A percentile compares a stretch with the other conserved stretches of the same genome.
phyloP scores from a whole-genome alignment of 2,113 vertebrate genomes.

The Reinhardtius hippoglossoides region DNA sequence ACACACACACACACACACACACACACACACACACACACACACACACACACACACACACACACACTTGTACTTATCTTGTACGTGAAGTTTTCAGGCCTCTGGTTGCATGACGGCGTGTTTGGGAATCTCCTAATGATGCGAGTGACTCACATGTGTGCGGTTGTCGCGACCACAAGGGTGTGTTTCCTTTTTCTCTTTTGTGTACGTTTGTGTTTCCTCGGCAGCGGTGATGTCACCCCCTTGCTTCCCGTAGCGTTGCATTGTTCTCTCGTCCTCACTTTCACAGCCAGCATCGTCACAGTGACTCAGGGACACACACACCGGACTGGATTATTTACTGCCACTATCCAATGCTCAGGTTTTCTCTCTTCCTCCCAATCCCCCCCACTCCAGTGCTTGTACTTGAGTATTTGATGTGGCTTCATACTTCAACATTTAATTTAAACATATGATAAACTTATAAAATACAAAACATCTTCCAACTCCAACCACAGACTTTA shows the following conservation, averaged over 20 bases:
- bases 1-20: conserved; percentile 13
- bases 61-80: conserved; percentile 13
- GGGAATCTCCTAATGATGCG: conserved; percentile 16
- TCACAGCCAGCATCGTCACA: conserved; percentile 46
- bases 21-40: conserved; percentile 13
- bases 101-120: background rate
- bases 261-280: conserved; percentile 60
- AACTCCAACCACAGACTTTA: too few species aligned
- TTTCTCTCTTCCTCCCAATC: background rate
- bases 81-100: conserved; percentile 2
- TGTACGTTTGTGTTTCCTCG: conserved; percentile 16
- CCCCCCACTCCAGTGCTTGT: background rate
- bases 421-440: too few species aligned
- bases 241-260: conserved; percentile 23
- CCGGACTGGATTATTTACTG: conserved; percentile 3
- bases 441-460: too few species aligned
- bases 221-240: conserved; percentile 49
- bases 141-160: conserved; percentile 37
- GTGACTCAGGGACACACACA: conserved; percentile 1
- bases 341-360: background rate
- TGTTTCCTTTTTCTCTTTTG: background rate
- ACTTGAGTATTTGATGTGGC: background rate
- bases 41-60: conserved; percentile 1
- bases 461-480: too few species aligned
- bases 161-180: background rate